Percentiles rank a stretch among this genome's conserved stretches.
Conservation (phyloP, 2,113 vertebrate genomes). For the Oncorhynchus nerka region DNA sequence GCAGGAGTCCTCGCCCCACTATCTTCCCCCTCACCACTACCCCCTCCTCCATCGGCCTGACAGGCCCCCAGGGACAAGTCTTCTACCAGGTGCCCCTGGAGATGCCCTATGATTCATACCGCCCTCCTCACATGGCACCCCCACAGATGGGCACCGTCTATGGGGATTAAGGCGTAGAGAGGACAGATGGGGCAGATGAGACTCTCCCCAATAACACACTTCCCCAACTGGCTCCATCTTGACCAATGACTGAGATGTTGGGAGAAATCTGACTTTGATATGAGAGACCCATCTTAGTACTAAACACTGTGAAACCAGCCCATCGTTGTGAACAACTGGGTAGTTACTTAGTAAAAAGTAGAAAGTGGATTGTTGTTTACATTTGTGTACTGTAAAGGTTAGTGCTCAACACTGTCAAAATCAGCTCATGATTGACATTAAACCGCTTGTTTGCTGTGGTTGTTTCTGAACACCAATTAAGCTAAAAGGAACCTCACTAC, state of each 20-base stretch:
- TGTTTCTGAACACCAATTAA: too few species aligned
- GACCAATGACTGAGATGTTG: background rate
- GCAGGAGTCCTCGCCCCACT: conserved; percentile 79
- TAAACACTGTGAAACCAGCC: background rate
- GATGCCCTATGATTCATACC: conserved; percentile 82
- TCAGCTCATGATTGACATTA: background rate
- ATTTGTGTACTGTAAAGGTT: conserved; percentile 28
- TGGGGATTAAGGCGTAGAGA: conserved; percentile 73
- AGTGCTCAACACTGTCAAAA: conserved; percentile 29
- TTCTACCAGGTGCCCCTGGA: conserved; percentile 87
- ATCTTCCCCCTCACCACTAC: conserved; percentile 67
- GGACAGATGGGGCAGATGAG: too few species aligned
- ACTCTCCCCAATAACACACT: background rate
- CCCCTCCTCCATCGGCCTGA: conserved; percentile 72
- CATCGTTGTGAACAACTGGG: background rate
- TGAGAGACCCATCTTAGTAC: background rate
- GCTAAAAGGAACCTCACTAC: too few species aligned
- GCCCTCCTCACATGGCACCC: conserved; percentile 70
- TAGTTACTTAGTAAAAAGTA: background rate
- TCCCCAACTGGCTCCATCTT: background rate
- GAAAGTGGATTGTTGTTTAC: background rate
- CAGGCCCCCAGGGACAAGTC: conserved; percentile 74
- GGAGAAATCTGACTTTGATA: background rate
- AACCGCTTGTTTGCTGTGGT: background rate
- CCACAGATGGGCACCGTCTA: conserved; percentile 84